Evolutionary conservation across 2,113 vertebrate species (phyloP).

Genomic region (Platichthys flesus): DNA sequence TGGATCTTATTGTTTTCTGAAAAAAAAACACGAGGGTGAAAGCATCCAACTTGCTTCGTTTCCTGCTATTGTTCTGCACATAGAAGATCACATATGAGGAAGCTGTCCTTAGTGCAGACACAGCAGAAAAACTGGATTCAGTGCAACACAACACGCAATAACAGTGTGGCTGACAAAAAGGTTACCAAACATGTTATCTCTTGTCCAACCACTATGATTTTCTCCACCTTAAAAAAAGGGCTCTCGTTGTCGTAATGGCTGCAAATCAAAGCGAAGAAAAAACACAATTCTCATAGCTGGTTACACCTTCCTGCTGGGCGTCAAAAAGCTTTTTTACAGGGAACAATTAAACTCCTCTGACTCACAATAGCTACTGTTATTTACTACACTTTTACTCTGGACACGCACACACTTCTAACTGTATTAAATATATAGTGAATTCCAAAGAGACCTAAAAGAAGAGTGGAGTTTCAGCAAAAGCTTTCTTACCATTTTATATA

Average conservation of each 20-base stretch:
- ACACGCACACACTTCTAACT: neutral
- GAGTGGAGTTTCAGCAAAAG: too few relatives aligned
- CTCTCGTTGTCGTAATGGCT: conserved; percentile 16
- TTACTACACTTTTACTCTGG: neutral
- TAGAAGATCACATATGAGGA: conserved; percentile 68
- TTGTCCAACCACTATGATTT: conserved; percentile 36
- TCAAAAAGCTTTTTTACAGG: neutral
- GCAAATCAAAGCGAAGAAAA: conserved; percentile 33
- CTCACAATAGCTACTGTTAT: neutral
- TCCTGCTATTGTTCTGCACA: conserved; percentile 78
- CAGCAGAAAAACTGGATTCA: conserved; percentile 53
- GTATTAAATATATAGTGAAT: neutral
- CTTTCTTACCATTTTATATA: too few relatives aligned
- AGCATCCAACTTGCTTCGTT: conserved; percentile 50
- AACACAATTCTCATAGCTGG: conserved; percentile 2
- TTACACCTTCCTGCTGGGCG: conserved; percentile 25
- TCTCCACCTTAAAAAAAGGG: conserved; percentile 35
- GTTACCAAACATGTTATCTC: conserved; percentile 35
- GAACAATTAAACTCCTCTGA: neutral
- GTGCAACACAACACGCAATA: conserved; percentile 19
- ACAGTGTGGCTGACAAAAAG: neutral
- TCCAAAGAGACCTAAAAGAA: too few relatives aligned
- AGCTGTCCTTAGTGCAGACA: conserved; percentile 68
- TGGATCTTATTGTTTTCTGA: conserved; percentile 51
- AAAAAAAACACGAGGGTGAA: conserved; percentile 12